Percentiles rank a stretch among this genome's conserved stretches.
These are phyloP conservation scores for Diaphora mendica DNA, from an alignment of 2,888 invertebrate species.

Conservation along the genomic window DNA sequence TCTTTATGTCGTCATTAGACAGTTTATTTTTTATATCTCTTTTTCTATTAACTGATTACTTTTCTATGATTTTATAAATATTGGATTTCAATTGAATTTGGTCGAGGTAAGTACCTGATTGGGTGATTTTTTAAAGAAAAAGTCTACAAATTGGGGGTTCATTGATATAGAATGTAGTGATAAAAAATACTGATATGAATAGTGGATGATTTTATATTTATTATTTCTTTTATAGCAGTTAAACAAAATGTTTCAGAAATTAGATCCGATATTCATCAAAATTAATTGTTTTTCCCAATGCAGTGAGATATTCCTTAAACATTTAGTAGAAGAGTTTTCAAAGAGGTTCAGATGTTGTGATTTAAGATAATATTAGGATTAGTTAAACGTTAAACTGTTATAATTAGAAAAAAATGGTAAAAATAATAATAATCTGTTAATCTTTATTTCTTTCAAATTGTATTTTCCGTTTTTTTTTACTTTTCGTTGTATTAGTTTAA, in stretches of 20 bases:
- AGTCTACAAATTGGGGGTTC: constrained; percentile 75
- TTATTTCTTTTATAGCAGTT: neutral
- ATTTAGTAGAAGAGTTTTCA: neutral
- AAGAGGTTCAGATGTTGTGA: neutral
- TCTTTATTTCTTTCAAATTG: too few species aligned
- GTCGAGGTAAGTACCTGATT: constrained; percentile 69
- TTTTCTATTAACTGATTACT: constrained; percentile 4
- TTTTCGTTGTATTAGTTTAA: too few species aligned
- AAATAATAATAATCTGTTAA: too few species aligned
- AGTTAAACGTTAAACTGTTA: neutral
- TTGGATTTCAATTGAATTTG: constrained; percentile 59
- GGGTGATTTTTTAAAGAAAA: constrained; percentile 82
- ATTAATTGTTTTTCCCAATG: too few species aligned
- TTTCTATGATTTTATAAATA: constrained; percentile 13
- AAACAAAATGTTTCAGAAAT: neutral
- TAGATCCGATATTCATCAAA: too few species aligned
- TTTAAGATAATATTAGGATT: neutral
- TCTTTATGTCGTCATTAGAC: neutral
- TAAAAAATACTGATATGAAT: constrained; percentile 22
- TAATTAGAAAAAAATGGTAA: too few species aligned
- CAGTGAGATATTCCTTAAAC: too few species aligned
- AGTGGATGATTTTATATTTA: neutral
- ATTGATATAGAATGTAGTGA: constrained; percentile 27
- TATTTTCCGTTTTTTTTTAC: too few species aligned
- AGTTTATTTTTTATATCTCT: neutral